These are phyloP conservation scores for Oscheius sp. DNA, from an alignment of 1,140 invertebrate genomes.

Conservation along the genomic window DNA sequence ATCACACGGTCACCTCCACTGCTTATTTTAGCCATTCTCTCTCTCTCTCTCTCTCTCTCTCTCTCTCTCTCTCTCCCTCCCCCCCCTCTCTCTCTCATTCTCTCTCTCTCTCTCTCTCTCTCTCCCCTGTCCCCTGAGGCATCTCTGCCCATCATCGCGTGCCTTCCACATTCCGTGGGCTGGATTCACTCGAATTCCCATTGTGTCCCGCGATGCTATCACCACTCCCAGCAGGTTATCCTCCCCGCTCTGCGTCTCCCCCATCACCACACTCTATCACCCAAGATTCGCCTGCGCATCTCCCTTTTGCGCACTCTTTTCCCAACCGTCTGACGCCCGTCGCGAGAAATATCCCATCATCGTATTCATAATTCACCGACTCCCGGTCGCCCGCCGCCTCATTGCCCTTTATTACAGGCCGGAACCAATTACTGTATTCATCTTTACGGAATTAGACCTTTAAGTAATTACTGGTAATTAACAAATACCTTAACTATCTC, in stretches of 20 bases:
- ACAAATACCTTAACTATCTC: neutral
- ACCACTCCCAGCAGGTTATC: conserved; percentile 4
- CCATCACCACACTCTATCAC: neutral
- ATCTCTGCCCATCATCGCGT: too few relatives aligned
- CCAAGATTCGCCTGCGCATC: neutral
- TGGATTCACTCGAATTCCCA: too few relatives aligned
- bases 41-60: neutral
- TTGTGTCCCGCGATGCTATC: conserved; percentile 9
- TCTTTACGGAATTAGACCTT: too few relatives aligned
- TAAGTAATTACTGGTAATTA: too few relatives aligned
- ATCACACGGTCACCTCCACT: too few relatives aligned
- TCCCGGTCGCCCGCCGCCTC: neutral
- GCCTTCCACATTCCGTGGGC: too few relatives aligned
- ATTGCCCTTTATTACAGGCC: conserved; percentile 5
- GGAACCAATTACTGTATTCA: neutral
- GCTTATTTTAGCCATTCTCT: neutral
- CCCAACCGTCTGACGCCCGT: neutral
- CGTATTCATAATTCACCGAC: conserved; percentile 11
- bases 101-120: too few relatives aligned
- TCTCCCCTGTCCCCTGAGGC: too few relatives aligned
- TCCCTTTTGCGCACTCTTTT: too few relatives aligned
- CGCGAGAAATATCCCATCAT: conserved; percentile 8
- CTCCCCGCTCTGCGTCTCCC: neutral
- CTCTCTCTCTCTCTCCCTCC: neutral
- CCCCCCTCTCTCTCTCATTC: too few relatives aligned